Evolutionary conservation across 2,888 invertebrate species (phyloP), one percentile per base, ranked within the genome.

Genomic region (Muschampia plurimacula): DNA sequence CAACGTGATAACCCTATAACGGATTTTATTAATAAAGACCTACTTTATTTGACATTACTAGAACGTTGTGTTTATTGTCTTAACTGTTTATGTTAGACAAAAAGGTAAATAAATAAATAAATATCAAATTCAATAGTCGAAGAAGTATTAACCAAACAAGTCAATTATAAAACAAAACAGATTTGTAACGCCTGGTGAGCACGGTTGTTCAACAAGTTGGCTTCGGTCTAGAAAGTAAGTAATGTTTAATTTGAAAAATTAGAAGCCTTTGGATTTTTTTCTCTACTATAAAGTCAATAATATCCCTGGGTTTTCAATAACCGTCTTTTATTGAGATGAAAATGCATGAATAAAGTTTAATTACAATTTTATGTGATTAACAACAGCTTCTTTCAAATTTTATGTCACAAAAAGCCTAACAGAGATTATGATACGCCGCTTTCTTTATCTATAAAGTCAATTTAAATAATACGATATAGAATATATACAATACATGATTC

Each of bases 161-260:
- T 71, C 49, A 68, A 22, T 68, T 49, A 59, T 59, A 66, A 64
- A 71, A 66, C 49, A 39, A 71, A 59, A 60, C n/a, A 8, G 12
- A 66, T 60, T 66, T n/a, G 62, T 49, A 60, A 66, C 66, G 71
- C 28, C 15, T 41, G 65, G 60, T 62, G 52, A 67, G 52, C 0
- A 7, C n/a, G 22, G 60, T 66, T 66, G 71, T 39, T 66, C 15
- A 71, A 59, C 57, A 65, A 8, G 15, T 57, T 36, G 4, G 44
- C 28, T 46, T 44, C 41, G 15, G 44, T 64, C 9, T 36, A 71
- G 46, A 44, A 44, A 13, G 46, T 41, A 46, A 10, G n/a, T 69
- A 8, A 36, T 22, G 10, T 22, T 62, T 2, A 13, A 39, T 36
- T 60, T 39, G 39, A 13, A n/a, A 7, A 8, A 60, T 60, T 36